Evolutionary conservation across 1,140 invertebrate genomes (phyloP).

Genomic region (Euglossa dilemma): DNA sequence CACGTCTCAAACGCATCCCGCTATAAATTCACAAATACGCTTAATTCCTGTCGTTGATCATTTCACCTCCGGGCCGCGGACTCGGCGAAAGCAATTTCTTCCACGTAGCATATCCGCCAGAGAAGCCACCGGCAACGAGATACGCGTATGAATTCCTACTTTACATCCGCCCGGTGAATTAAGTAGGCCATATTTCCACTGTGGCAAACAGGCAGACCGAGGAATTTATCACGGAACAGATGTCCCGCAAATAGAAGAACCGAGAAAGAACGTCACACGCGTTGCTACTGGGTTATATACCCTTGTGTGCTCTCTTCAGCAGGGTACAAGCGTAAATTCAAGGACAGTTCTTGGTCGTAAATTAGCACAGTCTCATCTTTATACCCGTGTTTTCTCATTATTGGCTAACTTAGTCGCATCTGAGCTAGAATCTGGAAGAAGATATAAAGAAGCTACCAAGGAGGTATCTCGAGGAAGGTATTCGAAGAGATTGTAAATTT

Average conservation of each 20-base stretch:
- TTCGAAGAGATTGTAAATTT: too few species aligned
- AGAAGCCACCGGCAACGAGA: not conserved
- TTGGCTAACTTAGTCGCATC: too few species aligned
- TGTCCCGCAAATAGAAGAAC: not conserved
- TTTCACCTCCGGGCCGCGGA: too few species aligned
- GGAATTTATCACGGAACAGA: constrained; percentile 17
- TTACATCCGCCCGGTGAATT: constrained; percentile 13
- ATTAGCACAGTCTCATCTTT: too few species aligned
- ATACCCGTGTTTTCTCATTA: too few species aligned
- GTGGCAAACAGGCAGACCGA: not conserved
- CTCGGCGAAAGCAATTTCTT: constrained; percentile 17
- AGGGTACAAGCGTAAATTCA: too few species aligned
- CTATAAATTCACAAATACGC: constrained; percentile 7
- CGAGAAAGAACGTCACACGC: not conserved
- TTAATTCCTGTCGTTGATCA: constrained; percentile 12
- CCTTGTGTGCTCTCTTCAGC: too few species aligned
- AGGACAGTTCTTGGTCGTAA: too few species aligned
- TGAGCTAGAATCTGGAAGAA: too few species aligned
- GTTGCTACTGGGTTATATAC: not conserved
- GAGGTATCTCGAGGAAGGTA: too few species aligned
- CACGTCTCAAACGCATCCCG: not conserved
- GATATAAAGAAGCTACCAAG: too few species aligned
- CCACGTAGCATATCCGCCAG: too few species aligned
- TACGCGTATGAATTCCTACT: constrained; percentile 26
- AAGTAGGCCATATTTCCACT: constrained; percentile 23